Conservation (phyloP, 2,113 vertebrate genomes). For the Callopanchax toddi region DNA sequence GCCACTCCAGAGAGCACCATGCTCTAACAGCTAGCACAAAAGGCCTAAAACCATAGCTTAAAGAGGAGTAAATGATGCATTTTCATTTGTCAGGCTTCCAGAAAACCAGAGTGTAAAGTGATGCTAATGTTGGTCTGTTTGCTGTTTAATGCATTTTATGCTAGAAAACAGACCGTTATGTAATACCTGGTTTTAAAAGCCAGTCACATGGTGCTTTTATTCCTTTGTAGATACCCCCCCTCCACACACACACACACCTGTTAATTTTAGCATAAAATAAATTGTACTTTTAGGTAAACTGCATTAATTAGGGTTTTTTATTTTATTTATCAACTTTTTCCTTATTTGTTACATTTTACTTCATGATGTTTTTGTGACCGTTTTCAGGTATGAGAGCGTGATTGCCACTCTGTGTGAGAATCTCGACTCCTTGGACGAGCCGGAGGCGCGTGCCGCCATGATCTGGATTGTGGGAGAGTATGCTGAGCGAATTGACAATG, state of each 20-base stretch:
- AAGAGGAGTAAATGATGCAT: slow-evolving; percentile 24
- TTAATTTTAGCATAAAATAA: background rate
- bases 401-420: slow-evolving; percentile 97
- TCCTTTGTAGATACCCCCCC: background rate
- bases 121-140: slow-evolving; percentile 13
- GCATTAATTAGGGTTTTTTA: background rate
- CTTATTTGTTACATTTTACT: slow-evolving; percentile 1
- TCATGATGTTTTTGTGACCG: slow-evolving; percentile 10
- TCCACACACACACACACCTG: no score
- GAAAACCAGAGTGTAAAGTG: background rate
- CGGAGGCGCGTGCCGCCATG: slow-evolving; percentile 95
- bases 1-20: background rate
- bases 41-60: background rate
- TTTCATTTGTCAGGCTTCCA: slow-evolving; percentile 26
- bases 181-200: slow-evolving; percentile 5
- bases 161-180: background rate
- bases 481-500: slow-evolving; percentile 93
- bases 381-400: slow-evolving; percentile 91
- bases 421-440: slow-evolving; percentile 95
- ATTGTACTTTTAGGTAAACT: background rate
- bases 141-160: slow-evolving; percentile 1
- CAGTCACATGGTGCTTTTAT: no score
- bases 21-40: slow-evolving; percentile 3
- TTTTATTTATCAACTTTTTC: background rate
- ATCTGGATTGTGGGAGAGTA: slow-evolving; percentile 99